Percentiles rank a stretch among this genome's conserved stretches.
These are phyloP conservation scores for Clarias laeviceps DNA, from an alignment of 2,797 vertebrate genomes.

Conservation along the genomic window DNA sequence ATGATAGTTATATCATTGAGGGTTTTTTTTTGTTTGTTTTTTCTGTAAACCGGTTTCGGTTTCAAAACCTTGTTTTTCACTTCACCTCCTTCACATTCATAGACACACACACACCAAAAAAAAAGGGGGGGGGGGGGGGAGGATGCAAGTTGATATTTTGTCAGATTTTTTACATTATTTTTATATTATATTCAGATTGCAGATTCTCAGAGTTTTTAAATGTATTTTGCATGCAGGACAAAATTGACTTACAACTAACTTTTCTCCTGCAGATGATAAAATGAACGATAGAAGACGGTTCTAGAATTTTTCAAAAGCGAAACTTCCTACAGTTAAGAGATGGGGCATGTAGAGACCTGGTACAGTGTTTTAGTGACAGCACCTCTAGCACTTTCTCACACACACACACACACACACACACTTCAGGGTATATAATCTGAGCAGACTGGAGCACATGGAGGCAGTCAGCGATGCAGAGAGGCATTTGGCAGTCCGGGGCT, in stretches of 20 bases:
- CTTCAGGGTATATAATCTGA: slow-evolving; percentile 1
- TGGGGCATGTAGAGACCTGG: slow-evolving; percentile 44
- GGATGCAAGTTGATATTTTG: neutral
- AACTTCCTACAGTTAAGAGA: slow-evolving; percentile 7
- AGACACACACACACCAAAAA: neutral
- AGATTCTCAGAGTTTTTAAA: neutral
- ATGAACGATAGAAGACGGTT: neutral
- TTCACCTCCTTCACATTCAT: no score
- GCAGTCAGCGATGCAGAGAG: slow-evolving; percentile 46
- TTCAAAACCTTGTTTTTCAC: neutral
- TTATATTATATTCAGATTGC: neutral
- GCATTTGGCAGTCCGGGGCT: slow-evolving; percentile 45
- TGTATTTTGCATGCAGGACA: neutral
- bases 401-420: neutral
- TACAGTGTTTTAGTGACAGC: neutral
- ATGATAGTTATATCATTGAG: neutral
- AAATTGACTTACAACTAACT: no score
- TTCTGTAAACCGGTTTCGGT: neutral
- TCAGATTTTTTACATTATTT: neutral
- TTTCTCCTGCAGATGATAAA: neutral
- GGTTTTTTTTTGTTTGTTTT: neutral
- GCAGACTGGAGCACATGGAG: slow-evolving; percentile 37
- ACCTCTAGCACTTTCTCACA: slow-evolving; percentile 17
- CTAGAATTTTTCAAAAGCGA: neutral
- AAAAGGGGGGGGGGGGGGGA: neutral